These are phyloP conservation scores for Melanophora roralis DNA, from an alignment of 2,888 invertebrate genomes.

Conservation along the genomic window DNA sequence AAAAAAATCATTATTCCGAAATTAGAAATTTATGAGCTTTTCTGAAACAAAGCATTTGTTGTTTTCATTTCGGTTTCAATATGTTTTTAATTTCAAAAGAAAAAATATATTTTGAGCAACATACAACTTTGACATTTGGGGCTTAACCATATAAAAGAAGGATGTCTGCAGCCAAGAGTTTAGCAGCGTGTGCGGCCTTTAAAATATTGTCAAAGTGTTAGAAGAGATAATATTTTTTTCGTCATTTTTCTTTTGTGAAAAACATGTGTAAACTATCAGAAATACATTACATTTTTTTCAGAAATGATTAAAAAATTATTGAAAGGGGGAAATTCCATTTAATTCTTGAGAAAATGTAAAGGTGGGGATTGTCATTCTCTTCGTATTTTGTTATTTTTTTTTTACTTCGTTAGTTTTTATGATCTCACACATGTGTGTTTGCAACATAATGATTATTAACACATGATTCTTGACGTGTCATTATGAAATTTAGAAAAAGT, in stretches of 20 bases:
- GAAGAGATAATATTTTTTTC: conserved; percentile 7
- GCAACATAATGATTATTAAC: conserved; percentile 55
- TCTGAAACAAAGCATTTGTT: conserved; percentile 4
- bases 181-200: conserved; percentile 49
- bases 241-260: conserved; percentile 19
- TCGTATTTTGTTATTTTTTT: neutral
- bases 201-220: conserved; percentile 51
- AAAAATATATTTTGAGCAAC: neutral
- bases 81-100: conserved; percentile 4
- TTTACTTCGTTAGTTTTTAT: conserved; percentile 43
- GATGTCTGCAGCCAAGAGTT: neutral
- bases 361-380: conserved; percentile 25
- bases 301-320: conserved; percentile 19
- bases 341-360: conserved; percentile 4
- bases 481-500: conserved; percentile 38
- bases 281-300: conserved; percentile 46
- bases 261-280: conserved; percentile 55
- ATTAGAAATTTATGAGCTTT: conserved; percentile 21
- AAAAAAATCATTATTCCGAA: neutral
- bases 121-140: neutral
- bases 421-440: conserved; percentile 40
- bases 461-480: conserved; percentile 48
- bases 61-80: neutral
- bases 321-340: conserved; percentile 22
- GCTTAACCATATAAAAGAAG: neutral